Evolutionary conservation across 2,113 vertebrate genomes (phyloP).

Genomic region (Heptranchias perlo): DNA sequence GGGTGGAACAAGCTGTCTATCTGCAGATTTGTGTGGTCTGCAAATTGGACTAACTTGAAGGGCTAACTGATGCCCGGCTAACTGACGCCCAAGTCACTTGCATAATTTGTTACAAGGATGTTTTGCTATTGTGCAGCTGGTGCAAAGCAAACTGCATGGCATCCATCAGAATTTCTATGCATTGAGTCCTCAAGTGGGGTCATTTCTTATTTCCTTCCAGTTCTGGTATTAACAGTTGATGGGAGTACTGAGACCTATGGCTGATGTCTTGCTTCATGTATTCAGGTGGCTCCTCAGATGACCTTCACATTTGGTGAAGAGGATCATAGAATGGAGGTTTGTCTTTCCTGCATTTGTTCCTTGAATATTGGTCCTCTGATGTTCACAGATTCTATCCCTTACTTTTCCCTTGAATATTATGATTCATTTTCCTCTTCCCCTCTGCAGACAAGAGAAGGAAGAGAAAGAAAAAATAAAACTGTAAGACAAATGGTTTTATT

Average conservation of each 20-base stretch:
- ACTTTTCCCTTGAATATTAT: background rate
- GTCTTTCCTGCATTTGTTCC: background rate
- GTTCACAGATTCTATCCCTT: background rate
- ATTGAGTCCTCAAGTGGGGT: background rate
- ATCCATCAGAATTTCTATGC: background rate
- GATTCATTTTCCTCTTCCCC: too few species aligned
- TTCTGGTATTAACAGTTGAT: background rate
- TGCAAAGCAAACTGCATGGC: background rate
- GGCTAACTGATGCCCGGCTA: constrained; percentile 3
- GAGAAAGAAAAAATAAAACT: background rate
- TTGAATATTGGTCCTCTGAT: background rate
- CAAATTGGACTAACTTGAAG: background rate
- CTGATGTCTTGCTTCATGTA: background rate
- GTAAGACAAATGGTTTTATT: background rate
- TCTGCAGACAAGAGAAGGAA: background rate
- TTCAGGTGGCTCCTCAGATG: background rate
- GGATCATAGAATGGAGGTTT: background rate
- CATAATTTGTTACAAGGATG: background rate
- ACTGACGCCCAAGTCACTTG: background rate
- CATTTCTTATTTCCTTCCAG: background rate
- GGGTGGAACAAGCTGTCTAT: constrained; percentile 8
- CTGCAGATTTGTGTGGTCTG: background rate
- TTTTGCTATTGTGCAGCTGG: constrained; percentile 6
- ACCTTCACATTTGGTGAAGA: background rate
- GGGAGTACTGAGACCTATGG: background rate